Conservation (phyloP, 2,888 invertebrate genomes). For the Thalpophila matura region DNA sequence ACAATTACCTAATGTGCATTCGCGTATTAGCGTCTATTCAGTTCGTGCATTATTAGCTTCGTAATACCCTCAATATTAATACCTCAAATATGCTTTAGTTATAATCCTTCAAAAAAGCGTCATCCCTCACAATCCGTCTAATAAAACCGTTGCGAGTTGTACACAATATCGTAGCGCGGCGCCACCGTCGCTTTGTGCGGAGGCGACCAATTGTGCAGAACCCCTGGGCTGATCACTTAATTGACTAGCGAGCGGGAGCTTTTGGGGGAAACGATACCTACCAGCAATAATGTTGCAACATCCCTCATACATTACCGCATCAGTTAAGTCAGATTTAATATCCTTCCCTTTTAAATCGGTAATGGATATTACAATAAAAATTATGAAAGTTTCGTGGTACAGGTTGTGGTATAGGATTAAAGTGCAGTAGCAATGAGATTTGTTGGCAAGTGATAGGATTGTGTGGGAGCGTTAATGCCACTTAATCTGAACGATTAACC, state of each 20-base stretch:
- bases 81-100: constrained; percentile 66
- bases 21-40: constrained; percentile 60
- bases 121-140: constrained; percentile 80
- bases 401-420: constrained; percentile 74
- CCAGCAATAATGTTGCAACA: constrained; percentile 40
- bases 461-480: constrained; percentile 82
- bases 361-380: constrained; percentile 57
- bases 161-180: constrained; percentile 75
- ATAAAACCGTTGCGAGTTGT: constrained; percentile 78
- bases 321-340: neutral
- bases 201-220: constrained; percentile 89
- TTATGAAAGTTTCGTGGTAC: constrained; percentile 43
- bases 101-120: constrained; percentile 75
- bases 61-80: constrained; percentile 62
- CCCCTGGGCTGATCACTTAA: constrained; percentile 90
- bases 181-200: constrained; percentile 84
- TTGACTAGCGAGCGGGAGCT: constrained; percentile 87
- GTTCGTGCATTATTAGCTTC: constrained; percentile 52
- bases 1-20: constrained; percentile 46
- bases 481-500: constrained; percentile 83
- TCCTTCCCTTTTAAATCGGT: constrained; percentile 10
- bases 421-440: constrained; percentile 88
- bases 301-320: constrained; percentile 65
- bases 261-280: constrained; percentile 71
- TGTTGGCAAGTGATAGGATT: constrained; percentile 86